Percentiles rank a stretch among this genome's conserved stretches.
Conservation (phyloP, 1,140 invertebrate genomes). For the Brachionus rubens region DNA sequence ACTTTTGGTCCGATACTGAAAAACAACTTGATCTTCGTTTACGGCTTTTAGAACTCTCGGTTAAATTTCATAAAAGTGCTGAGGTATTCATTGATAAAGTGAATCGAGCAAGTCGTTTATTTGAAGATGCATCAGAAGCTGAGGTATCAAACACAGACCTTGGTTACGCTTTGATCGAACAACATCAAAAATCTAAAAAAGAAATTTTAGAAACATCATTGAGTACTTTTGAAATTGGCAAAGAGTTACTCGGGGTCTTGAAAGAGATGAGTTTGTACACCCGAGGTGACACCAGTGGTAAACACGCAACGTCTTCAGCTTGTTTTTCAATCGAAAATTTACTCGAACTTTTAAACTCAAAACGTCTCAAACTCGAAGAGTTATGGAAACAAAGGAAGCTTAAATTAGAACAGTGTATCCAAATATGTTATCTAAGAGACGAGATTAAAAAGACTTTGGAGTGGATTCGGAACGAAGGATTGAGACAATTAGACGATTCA, state of each 20-base stretch:
- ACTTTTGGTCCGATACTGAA: slow-evolving; percentile 68
- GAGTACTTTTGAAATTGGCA: slow-evolving; percentile 74
- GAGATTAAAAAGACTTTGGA: slow-evolving; percentile 67
- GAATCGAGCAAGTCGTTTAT: slow-evolving; percentile 47
- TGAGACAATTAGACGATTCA: slow-evolving; percentile 54
- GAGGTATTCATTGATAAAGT: slow-evolving; percentile 47
- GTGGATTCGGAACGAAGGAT: slow-evolving; percentile 58
- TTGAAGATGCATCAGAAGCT: slow-evolving; percentile 9
- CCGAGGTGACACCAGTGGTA: slow-evolving; percentile 54
- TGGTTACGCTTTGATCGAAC: slow-evolving; percentile 61
- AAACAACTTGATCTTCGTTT: slow-evolving; percentile 81
- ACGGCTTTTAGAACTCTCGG: background rate
- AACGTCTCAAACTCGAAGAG: slow-evolving; percentile 70
- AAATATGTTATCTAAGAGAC: slow-evolving; percentile 70
- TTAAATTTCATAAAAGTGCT: slow-evolving; percentile 8
- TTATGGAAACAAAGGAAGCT: slow-evolving; percentile 67
- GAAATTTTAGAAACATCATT: slow-evolving; percentile 73
- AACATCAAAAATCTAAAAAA: slow-evolving; percentile 48
- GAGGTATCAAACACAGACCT: slow-evolving; percentile 63
- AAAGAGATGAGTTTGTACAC: slow-evolving; percentile 60
- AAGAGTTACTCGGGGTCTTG: slow-evolving; percentile 68
- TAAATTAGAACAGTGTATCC: slow-evolving; percentile 73
- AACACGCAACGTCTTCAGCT: slow-evolving; percentile 61
- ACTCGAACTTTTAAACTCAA: slow-evolving; percentile 70
- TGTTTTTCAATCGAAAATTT: slow-evolving; percentile 62